These are phyloP conservation scores for Tympanoctomys barrerae DNA, from an alignment of 2,797 vertebrate genomes.

Conservation along the genomic window DNA sequence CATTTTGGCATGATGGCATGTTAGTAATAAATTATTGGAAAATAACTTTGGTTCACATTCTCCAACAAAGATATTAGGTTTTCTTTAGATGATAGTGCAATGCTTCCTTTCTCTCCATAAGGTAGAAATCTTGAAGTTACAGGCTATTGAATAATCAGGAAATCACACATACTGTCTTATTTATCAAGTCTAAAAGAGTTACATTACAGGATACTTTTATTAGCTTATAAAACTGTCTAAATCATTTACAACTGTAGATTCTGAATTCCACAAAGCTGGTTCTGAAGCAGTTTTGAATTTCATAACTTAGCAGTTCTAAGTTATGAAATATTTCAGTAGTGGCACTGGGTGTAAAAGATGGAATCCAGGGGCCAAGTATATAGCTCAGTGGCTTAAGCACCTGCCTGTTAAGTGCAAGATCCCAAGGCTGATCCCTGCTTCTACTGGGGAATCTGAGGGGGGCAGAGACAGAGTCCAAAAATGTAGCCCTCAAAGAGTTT, in stretches of 20 bases:
- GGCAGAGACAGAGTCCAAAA: background rate
- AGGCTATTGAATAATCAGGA: background rate
- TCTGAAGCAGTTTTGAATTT: background rate
- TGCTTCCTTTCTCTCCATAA: background rate
- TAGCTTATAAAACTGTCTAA: conserved; percentile 24
- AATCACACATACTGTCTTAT: background rate
- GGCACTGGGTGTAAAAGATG: background rate
- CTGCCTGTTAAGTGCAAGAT: too few species aligned
- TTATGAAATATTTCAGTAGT: background rate
- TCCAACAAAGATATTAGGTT: conserved; percentile 18
- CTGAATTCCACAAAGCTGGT: conserved; percentile 19
- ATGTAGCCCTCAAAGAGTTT: conserved; percentile 17
- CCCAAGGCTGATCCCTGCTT: too few species aligned
- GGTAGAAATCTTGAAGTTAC: conserved; percentile 21
- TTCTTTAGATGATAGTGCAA: background rate
- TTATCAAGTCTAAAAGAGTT: conserved; percentile 22
- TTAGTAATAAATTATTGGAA: background rate
- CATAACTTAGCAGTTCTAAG: background rate
- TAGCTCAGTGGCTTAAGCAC: too few species aligned
- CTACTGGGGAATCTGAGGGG: too few species aligned
- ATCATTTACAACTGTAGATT: conserved; percentile 26
- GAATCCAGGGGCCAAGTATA: background rate
- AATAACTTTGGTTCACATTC: conserved; percentile 39
- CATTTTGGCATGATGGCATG: background rate
- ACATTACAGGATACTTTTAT: background rate